Conservation (phyloP, 2,797 vertebrate species). For the Heterohyrax brucei region DNA sequence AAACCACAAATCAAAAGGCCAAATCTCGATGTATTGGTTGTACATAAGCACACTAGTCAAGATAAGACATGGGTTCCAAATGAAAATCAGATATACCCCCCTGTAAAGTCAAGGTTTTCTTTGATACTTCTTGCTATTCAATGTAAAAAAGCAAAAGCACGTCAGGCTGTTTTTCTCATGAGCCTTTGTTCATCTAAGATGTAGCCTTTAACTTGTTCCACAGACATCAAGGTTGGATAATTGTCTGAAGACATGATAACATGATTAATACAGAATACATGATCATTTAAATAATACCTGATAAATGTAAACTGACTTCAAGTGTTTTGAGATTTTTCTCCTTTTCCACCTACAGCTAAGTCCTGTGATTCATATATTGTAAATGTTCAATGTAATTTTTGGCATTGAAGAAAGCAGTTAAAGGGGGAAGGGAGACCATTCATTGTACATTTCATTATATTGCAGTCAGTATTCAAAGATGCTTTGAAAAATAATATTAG, state of each 20-base stretch:
- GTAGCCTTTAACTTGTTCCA: background rate
- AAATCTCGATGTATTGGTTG: too few relatives aligned
- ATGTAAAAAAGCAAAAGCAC: background rate
- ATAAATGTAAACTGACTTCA: slow-evolving; percentile 22
- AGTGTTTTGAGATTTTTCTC: background rate
- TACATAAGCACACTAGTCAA: background rate
- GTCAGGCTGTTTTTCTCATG: slow-evolving; percentile 55
- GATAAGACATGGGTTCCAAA: slow-evolving; percentile 6
- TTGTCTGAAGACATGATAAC: background rate
- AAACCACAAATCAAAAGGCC: too few relatives aligned
- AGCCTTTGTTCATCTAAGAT: background rate
- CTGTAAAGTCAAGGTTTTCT: background rate
- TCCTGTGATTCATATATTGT: slow-evolving; percentile 3
- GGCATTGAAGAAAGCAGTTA: slow-evolving; percentile 15
- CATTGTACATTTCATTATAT: slow-evolving; percentile 28
- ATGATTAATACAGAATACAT: background rate
- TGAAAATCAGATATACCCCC: background rate
- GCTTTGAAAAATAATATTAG: slow-evolving; percentile 41
- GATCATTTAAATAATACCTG: slow-evolving; percentile 5
- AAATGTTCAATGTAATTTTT: slow-evolving; percentile 16
- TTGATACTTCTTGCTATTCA: background rate
- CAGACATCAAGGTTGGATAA: background rate
- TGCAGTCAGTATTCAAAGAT: background rate
- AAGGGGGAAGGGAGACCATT: background rate
- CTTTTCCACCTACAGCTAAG: background rate